A percentile compares a stretch with the other conserved stretches of the same genome.
Conservation (phyloP, 2,888 invertebrate genomes). For the Pteria penguin region DNA sequence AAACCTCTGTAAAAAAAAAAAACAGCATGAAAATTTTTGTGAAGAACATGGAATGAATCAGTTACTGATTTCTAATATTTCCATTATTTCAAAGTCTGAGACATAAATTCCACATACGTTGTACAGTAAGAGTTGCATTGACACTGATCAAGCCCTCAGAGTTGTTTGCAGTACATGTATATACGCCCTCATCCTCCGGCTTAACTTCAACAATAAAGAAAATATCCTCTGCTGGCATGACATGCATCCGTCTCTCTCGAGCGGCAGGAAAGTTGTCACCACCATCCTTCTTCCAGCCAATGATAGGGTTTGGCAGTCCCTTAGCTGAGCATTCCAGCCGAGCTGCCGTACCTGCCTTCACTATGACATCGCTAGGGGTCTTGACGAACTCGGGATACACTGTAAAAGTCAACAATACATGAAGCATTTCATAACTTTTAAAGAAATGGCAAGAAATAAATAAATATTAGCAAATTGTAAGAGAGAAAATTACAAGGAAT, state of each 20-base stretch:
- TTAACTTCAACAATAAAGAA: constrained; percentile 96
- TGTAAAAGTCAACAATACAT: constrained; percentile 78
- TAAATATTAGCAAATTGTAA: too few relatives aligned
- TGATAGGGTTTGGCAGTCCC: constrained; percentile 89
- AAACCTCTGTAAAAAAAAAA: too few relatives aligned
- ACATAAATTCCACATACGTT: constrained; percentile 77
- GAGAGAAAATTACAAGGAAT: too few relatives aligned
- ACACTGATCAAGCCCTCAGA: constrained; percentile 91
- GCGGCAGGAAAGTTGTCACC: constrained; percentile 91
- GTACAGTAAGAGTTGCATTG: constrained; percentile 91
- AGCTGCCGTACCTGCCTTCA: constrained; percentile 91
- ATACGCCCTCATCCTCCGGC: constrained; percentile 92
- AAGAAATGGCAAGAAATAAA: too few relatives aligned
- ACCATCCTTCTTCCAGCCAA: constrained; percentile 79
- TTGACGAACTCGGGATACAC: constrained; percentile 93
- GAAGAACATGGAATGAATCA: too few relatives aligned
- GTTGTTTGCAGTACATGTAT: constrained; percentile 95
- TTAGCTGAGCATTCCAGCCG: constrained; percentile 94
- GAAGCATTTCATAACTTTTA: too few relatives aligned
- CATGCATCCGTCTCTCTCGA: constrained; percentile 93
- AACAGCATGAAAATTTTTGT: too few relatives aligned
- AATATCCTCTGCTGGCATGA: constrained; percentile 93
- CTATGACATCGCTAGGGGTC: constrained; percentile 90
- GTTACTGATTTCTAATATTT: too few relatives aligned
- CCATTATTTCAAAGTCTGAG: too few relatives aligned